These are phyloP conservation scores for Antigone vipio DNA, from an alignment of 2,113 vertebrate species.

Conservation along the genomic window DNA sequence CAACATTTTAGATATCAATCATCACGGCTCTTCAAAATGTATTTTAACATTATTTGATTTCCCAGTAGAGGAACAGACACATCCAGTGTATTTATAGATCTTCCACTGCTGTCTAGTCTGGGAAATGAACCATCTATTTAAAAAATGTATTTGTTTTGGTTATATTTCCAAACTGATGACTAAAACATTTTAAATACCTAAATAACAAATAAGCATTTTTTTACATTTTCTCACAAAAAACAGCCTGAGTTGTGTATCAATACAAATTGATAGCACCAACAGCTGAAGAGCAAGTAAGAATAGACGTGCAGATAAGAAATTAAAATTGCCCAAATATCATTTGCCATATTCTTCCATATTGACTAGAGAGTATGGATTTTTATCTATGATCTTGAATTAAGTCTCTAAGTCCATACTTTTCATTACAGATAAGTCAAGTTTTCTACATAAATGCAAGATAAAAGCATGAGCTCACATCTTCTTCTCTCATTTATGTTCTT, in stretches of 20 bases:
- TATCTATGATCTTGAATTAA: background rate
- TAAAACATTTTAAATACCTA: background rate
- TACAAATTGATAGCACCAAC: background rate
- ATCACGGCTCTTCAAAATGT: background rate
- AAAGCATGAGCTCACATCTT: background rate
- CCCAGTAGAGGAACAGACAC: background rate
- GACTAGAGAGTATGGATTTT: background rate
- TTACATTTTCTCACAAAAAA: background rate
- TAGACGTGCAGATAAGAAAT: background rate
- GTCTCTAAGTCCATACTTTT: background rate
- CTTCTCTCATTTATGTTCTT: background rate
- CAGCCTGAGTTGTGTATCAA: background rate
- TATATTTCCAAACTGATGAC: background rate
- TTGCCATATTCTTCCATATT: background rate
- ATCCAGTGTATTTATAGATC: conserved; percentile 17
- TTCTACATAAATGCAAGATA: background rate
- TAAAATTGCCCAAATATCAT: background rate
- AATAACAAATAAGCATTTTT: background rate
- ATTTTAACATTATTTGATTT: conserved; percentile 6
- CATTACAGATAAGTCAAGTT: background rate
- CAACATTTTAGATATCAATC: background rate
- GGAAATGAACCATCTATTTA: background rate
- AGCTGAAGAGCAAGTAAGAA: background rate
- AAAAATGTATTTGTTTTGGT: conserved; percentile 15
- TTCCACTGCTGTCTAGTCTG: background rate